phyloP scores from a whole-genome alignment of 2,888 invertebrate species.

The Serrognathus titanus region DNA sequence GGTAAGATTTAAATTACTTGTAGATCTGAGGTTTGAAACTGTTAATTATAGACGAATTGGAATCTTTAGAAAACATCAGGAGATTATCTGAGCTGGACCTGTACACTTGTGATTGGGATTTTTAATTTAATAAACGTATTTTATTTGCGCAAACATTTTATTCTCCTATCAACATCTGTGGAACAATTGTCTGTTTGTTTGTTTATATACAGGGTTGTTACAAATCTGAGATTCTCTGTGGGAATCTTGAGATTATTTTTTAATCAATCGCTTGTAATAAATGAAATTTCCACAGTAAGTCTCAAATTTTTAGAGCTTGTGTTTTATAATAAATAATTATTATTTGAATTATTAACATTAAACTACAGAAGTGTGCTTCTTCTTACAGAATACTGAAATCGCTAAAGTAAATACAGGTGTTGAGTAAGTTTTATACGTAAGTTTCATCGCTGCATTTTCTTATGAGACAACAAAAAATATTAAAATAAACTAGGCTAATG shows the following conservation, averaged over 20 bases:
- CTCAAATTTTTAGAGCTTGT: too few relatives aligned
- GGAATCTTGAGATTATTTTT: too few relatives aligned
- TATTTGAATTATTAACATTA: neutral
- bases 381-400: slow-evolving; percentile 2
- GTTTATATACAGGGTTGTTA: too few relatives aligned
- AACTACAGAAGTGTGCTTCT: neutral
- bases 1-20: slow-evolving; percentile 45
- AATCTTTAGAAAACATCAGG: slow-evolving; percentile 57
- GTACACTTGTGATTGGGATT: slow-evolving; percentile 65
- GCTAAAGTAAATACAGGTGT: too few relatives aligned
- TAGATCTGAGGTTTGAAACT: neutral
- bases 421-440: neutral
- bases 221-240: too few relatives aligned
- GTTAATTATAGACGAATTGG: slow-evolving; percentile 57
- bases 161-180: too few relatives aligned
- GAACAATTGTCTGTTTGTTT: too few relatives aligned
- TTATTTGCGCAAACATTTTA: too few relatives aligned
- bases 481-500: slow-evolving; percentile 1
- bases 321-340: too few relatives aligned
- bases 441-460: neutral
- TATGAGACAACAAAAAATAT: slow-evolving; percentile 6
- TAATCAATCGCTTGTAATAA: too few relatives aligned
- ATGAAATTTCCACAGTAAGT: too few relatives aligned
- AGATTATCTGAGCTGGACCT: slow-evolving; percentile 61
- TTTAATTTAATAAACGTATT: slow-evolving; percentile 34